Evolutionary conservation across 2,113 vertebrate genomes (phyloP).

Genomic region (Artemisiospiza belli): DNA sequence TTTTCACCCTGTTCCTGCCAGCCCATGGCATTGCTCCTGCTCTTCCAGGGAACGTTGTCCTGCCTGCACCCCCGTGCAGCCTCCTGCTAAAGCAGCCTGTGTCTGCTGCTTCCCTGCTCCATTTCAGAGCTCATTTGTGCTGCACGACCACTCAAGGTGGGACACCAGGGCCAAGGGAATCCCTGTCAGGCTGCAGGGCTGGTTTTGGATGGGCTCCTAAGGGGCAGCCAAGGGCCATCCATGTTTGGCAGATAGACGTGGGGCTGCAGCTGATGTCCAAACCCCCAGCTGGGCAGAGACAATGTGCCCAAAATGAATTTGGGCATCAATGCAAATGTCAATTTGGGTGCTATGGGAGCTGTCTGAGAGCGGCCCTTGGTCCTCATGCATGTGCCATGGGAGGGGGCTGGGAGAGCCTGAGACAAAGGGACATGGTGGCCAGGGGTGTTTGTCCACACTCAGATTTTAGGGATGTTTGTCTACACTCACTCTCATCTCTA

Average conservation of each 20-base stretch:
- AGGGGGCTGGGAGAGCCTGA: neutral
- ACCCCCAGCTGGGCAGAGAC: fast-evolving
- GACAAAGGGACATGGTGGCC: neutral
- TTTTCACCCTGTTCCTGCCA: neutral
- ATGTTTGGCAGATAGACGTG: fast-evolving
- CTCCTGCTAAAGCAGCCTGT: neutral
- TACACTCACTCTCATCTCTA: too few relatives aligned
- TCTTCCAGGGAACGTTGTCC: fast-evolving
- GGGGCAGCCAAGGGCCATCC: neutral
- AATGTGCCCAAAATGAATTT: neutral
- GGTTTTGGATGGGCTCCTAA: neutral
- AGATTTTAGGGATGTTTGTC: too few relatives aligned
- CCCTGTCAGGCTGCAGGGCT: neutral
- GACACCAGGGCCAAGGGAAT: neutral
- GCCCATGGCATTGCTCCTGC: neutral
- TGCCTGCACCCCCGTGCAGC: fast-evolving
- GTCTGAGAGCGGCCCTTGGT: neutral
- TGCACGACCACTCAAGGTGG: neutral
- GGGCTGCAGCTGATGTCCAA: neutral
- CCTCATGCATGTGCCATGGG: fast-evolving
- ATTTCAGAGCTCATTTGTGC: neutral
- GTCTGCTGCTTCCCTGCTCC: neutral
- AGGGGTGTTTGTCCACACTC: fast-evolving
- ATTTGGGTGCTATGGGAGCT: neutral
- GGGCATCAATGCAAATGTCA: neutral